Evolutionary conservation across 1,140 invertebrate species (phyloP).

Genomic region (Drosophila melanogaster): DNA sequence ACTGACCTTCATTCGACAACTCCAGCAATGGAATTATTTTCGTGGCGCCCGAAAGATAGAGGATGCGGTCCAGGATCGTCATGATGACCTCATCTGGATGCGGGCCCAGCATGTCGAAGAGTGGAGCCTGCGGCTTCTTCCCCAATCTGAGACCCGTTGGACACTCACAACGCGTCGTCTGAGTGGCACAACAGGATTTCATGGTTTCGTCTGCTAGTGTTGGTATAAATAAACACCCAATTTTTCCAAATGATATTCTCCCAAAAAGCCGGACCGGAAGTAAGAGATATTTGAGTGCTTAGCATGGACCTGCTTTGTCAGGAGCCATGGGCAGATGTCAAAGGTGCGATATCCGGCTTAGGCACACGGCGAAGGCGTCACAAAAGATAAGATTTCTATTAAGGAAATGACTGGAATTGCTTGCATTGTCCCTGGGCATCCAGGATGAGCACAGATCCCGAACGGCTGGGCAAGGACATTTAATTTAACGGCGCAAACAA

Average conservation of each 20-base stretch:
- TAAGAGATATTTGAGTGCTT: constrained; percentile 14
- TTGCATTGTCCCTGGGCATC: constrained; percentile 55
- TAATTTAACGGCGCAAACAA: constrained; percentile 81
- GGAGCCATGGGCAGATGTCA: constrained; percentile 66
- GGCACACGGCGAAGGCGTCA: constrained; percentile 48
- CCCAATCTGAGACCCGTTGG: background rate
- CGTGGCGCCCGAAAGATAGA: constrained; percentile 38
- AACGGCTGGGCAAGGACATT: constrained; percentile 62
- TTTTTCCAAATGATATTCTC: constrained; percentile 18
- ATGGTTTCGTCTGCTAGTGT: constrained; percentile 3
- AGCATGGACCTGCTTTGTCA: constrained; percentile 10
- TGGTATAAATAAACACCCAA: constrained; percentile 18
- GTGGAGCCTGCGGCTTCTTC: background rate
- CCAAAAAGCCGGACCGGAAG: constrained; percentile 6
- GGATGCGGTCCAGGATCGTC: constrained; percentile 42
- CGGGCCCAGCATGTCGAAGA: constrained; percentile 21
- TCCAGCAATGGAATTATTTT: constrained; percentile 27
- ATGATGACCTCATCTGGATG: constrained; percentile 64
- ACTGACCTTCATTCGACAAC: background rate
- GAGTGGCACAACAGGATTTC: constrained; percentile 2
- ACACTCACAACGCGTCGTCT: background rate
- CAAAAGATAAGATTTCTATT: constrained; percentile 84
- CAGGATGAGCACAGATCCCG: constrained; percentile 37
- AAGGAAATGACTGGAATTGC: constrained; percentile 81
- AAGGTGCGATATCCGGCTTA: constrained; percentile 82